Conservation (phyloP, 2,113 vertebrate species). For the Leucoraja erinaceus region DNA sequence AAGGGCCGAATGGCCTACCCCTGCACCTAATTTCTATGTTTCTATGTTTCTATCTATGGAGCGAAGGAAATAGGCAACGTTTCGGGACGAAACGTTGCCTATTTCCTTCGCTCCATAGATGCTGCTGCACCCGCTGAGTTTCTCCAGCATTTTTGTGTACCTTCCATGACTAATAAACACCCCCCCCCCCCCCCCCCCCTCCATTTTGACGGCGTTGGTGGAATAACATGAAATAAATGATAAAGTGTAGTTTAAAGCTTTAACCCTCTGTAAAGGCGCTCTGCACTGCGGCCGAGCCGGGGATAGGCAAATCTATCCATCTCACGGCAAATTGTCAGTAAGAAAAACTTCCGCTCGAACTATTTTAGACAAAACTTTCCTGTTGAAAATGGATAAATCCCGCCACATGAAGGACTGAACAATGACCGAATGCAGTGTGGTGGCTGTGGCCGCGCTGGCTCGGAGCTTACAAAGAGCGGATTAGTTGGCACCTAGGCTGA, state of each 20-base stretch:
- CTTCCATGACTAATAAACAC: too few relatives aligned
- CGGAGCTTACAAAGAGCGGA: constrained; percentile 97
- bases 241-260: background rate
- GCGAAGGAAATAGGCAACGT: too few relatives aligned
- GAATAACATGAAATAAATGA: background rate
- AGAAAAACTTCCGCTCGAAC: constrained; percentile 99
- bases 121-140: too few relatives aligned
- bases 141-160: too few relatives aligned
- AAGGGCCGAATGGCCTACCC: too few relatives aligned
- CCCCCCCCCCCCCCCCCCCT: too few relatives aligned
- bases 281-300: constrained; percentile 52
- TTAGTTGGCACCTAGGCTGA: constrained; percentile 99
- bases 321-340: constrained; percentile 99
- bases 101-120: too few relatives aligned
- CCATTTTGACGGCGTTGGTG: background rate
- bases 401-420: constrained; percentile 92
- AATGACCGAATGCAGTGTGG: constrained; percentile 95
- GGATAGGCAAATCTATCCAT: constrained; percentile 96
- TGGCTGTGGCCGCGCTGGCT: constrained; percentile 67
- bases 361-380: constrained; percentile 96
- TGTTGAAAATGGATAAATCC: constrained; percentile 99
- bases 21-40: too few relatives aligned
- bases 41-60: too few relatives aligned
- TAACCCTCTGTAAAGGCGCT: background rate
- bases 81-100: too few relatives aligned